Evolutionary conservation across 1,140 invertebrate genomes (phyloP).

Genomic region (Rhizoglyphus robini): DNA sequence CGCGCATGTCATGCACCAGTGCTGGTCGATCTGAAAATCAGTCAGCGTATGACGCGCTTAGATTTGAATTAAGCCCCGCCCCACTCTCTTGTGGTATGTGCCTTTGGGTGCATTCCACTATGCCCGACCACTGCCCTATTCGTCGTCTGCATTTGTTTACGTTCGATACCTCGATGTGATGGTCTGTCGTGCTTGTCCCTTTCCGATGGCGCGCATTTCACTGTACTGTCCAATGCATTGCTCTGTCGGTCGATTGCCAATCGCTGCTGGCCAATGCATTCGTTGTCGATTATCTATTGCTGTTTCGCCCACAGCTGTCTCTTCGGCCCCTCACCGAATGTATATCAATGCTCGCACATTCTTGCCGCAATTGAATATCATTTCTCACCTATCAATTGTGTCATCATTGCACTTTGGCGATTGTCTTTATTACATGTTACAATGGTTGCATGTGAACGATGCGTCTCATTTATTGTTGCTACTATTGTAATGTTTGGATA

Average conservation of each 20-base stretch:
- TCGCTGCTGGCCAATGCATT: background rate
- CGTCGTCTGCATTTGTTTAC: slow-evolving; percentile 18
- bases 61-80: slow-evolving; percentile 6
- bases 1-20: background rate
- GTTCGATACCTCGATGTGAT: background rate
- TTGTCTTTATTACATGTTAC: too few species aligned
- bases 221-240: background rate
- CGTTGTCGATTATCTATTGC: too few species aligned
- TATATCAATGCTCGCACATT: too few species aligned
- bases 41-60: background rate
- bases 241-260: background rate
- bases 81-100: background rate
- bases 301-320: background rate
- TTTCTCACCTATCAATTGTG: too few species aligned
- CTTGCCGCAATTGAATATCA: too few species aligned
- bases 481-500: too few species aligned
- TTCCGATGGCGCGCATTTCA: background rate
- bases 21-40: background rate
- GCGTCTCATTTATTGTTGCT: too few species aligned
- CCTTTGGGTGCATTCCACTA: background rate
- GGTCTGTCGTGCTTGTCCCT: background rate
- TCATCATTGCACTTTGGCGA: too few species aligned
- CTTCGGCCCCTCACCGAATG: too few species aligned
- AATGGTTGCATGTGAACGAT: too few species aligned
- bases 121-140: background rate